These are phyloP conservation scores for Noctua janthina DNA, from an alignment of 2,888 invertebrate genomes.

Conservation along the genomic window DNA sequence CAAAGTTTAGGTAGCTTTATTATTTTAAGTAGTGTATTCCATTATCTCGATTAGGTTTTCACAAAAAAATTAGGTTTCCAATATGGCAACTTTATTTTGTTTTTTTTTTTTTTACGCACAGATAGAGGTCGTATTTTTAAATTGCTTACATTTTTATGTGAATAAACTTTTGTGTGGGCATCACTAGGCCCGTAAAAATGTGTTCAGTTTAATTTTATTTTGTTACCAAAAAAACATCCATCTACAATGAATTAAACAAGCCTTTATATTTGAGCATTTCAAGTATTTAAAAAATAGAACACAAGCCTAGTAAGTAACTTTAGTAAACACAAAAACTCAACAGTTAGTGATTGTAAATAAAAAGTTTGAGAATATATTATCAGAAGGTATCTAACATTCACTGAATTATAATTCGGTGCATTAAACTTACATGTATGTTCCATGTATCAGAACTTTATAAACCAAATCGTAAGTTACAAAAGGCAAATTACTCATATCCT, in stretches of 20 bases:
- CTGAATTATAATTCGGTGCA: neutral
- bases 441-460: neutral
- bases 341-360: neutral
- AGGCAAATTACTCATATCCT: slow-evolving; percentile 13
- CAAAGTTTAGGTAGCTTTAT: slow-evolving; percentile 2
- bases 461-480: slow-evolving; percentile 10
- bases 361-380: neutral
- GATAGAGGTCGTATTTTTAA: slow-evolving; percentile 5
- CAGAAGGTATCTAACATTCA: neutral
- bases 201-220: neutral
- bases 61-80: slow-evolving; percentile 1
- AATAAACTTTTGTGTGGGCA: neutral
- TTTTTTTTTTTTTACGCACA: neutral
- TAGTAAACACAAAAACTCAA: neutral
- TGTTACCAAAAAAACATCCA: neutral
- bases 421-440: neutral
- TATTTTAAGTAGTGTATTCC: slow-evolving; percentile 18
- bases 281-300: neutral
- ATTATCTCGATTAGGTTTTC: slow-evolving; percentile 27
- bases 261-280: neutral
- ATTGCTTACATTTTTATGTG: neutral
- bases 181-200: neutral
- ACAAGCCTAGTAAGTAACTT: neutral
- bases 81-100: neutral
- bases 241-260: neutral